Evolutionary conservation across 2,888 invertebrate genomes (phyloP), one percentile per base, ranked within the genome.

Genomic region (Phymatocera aterrima): DNA sequence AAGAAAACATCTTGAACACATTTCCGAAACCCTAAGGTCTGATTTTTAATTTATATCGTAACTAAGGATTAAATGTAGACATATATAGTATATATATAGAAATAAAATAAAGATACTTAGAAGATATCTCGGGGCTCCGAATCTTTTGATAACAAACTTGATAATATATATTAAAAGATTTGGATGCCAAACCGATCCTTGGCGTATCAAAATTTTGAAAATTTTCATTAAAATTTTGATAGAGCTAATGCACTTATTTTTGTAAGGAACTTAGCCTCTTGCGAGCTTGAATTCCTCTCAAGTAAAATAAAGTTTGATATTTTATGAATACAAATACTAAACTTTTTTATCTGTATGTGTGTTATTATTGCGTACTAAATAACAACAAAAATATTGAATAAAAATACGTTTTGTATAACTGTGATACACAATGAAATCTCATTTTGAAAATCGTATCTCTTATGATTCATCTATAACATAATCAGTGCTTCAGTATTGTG

Each of bases 31-130:
- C 46, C 68, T 78, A 78, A 78, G 78, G 78, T 78, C 78, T 78
- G 78, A 78, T 60, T 78, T 78, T 78, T 78, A 78, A 78, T 78
- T 78, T 78, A 78, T 78, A 78, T 78, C 60, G 43, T 48, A 60
- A 72, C 54, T 78, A 78, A 72, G 60, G 40, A 68, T 78, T 72
- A 74, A 57, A 60, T 78, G 48, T 74, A 78, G 72, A 70, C 51
- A 48, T 60, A 72, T 43, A 77, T 60, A 77, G 57, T 61, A 61
- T 37, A 43, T 24, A 21, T 43, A 43, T 57, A 57, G 31, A 21
- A 15, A 37, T 78, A 74, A 57, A 72, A 70, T 78, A 60, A 57
- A 51, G 28, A 43, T 78, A 46, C 60, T 72, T 77, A 46, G 74
- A 34, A 78, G 24, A 72, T 48, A 72, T 48, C 70, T 28, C 21